Evolutionary conservation across 2,113 vertebrate species (phyloP).

Genomic region (Montifringilla adamsi): DNA sequence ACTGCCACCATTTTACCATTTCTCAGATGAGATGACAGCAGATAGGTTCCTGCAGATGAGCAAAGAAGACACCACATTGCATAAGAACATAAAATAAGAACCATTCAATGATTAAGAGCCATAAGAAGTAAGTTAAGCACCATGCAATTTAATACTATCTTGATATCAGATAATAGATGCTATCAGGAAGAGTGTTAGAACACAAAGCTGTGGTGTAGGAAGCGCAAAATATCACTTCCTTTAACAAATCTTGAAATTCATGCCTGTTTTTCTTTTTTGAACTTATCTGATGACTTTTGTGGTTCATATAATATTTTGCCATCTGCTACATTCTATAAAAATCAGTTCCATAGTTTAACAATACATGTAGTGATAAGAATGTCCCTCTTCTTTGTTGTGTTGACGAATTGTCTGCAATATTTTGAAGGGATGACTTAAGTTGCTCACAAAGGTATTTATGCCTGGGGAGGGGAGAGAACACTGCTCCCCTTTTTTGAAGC

Average conservation of each 20-base stretch:
- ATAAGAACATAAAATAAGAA: not conserved
- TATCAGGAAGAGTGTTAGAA: not conserved
- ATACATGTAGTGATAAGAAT: not conserved
- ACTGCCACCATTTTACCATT: not conserved
- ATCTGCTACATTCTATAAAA: constrained; percentile 13
- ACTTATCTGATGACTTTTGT: not conserved
- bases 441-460: not conserved
- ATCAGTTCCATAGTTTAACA: not conserved
- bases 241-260: not conserved
- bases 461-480: not conserved
- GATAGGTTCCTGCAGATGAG: not conserved
- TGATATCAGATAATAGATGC: not conserved
- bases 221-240: not conserved
- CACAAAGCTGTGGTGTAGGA: not conserved
- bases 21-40: not conserved
- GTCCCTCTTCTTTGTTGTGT: not conserved
- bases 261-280: not conserved
- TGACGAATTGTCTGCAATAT: not conserved
- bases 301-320: not conserved
- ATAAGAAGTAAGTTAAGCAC: not conserved
- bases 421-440: not conserved
- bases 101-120: not conserved
- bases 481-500: not conserved
- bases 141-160: not conserved
- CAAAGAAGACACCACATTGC: not conserved